phyloP scores from a whole-genome alignment of 2,888 invertebrate species.

The Myathropa florea region DNA sequence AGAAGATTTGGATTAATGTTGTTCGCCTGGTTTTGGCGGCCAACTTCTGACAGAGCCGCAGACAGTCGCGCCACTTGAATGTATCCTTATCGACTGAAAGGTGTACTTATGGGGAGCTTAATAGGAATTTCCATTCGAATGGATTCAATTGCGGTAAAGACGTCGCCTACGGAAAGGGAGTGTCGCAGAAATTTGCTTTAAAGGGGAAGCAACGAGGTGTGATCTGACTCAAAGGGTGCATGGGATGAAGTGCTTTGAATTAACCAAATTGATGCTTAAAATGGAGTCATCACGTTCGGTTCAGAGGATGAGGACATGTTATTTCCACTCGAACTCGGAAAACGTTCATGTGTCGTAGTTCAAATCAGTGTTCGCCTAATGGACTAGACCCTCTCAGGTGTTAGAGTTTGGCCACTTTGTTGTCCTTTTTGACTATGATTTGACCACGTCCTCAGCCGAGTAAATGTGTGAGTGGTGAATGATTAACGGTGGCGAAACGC shows the following conservation, averaged over 20 bases:
- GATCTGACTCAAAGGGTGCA: background rate
- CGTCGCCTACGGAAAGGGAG: background rate
- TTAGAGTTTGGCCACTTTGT: too few species aligned
- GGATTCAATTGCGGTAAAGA: background rate
- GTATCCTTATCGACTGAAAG: background rate
- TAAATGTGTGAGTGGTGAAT: too few species aligned
- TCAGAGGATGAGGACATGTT: too few species aligned
- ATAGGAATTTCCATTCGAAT: constrained; percentile 4
- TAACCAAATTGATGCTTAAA: background rate
- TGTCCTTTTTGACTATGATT: too few species aligned
- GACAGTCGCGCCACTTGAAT: background rate
- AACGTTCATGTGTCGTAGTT: too few species aligned
- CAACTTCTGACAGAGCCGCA: background rate
- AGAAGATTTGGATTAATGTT: constrained; percentile 24
- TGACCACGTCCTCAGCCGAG: too few species aligned
- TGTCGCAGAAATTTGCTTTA: background rate
- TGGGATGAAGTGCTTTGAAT: background rate
- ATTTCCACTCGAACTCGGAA: too few species aligned
- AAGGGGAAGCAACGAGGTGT: background rate
- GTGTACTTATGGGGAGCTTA: background rate
- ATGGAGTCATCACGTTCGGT: too few species aligned
- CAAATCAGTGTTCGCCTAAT: too few species aligned
- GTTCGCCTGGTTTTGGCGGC: constrained; percentile 7
- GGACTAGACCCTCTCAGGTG: too few species aligned
- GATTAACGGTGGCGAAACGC: too few species aligned